Percentiles rank a stretch among this genome's conserved stretches.
Conservation (phyloP, 2,113 vertebrate species). For the Vidua chalybeata region DNA sequence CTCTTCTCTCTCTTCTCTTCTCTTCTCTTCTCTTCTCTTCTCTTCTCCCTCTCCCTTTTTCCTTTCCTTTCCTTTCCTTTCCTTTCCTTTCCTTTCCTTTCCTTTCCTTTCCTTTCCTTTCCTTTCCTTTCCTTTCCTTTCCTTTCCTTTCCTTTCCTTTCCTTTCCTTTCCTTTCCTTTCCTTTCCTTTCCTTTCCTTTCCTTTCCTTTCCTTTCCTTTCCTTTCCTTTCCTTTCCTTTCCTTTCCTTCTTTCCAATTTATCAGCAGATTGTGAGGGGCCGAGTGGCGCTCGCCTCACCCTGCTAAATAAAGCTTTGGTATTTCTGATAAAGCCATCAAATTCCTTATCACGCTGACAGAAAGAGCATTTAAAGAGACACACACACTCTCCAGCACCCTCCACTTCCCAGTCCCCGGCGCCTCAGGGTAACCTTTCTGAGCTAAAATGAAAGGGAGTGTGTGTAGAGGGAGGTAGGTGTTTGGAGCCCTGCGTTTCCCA, state of each 20-base stretch:
- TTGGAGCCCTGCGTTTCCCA: not conserved
- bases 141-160: too few relatives aligned
- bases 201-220: rapidly evolving
- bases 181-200: slow-evolving; percentile 54
- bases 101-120: too few relatives aligned
- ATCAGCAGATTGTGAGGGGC: slow-evolving; percentile 90
- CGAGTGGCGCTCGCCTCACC: slow-evolving; percentile 89
- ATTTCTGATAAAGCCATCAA: slow-evolving; percentile 99
- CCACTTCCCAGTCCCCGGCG: not conserved
- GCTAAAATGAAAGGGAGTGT: not conserved
- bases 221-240: not conserved
- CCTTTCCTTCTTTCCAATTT: slow-evolving; percentile 73
- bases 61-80: not conserved
- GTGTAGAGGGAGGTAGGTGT: not conserved
- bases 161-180: too few relatives aligned
- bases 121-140: too few relatives aligned
- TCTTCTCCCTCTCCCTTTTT: not conserved
- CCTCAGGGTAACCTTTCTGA: slow-evolving; percentile 26
- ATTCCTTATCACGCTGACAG: slow-evolving; percentile 95
- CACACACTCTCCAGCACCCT: slow-evolving; percentile 74
- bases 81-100: too few relatives aligned
- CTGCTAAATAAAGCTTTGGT: slow-evolving; percentile 98
- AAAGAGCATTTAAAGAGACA: slow-evolving; percentile 93
- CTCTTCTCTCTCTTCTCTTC: too few relatives aligned
- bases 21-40: too few relatives aligned